Percentiles rank a stretch among this genome's conserved stretches.
These are phyloP conservation scores for Tetragonisca angustula DNA, from an alignment of 2,888 invertebrate species.

Conservation along the genomic window DNA sequence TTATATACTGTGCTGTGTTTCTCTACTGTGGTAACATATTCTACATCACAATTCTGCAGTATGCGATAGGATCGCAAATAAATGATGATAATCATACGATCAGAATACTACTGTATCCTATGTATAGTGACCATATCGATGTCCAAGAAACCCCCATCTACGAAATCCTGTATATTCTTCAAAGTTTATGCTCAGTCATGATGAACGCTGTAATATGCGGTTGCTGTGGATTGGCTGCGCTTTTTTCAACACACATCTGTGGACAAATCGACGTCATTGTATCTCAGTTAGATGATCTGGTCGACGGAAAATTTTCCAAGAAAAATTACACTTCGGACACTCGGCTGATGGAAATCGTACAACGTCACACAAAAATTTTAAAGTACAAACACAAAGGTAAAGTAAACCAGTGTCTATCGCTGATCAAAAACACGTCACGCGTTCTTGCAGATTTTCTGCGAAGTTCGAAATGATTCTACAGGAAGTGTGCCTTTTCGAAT, in stretches of 20 bases:
- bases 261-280: conserved; percentile 58
- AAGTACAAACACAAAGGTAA: background rate
- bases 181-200: conserved; percentile 66
- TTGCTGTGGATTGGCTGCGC: conserved; percentile 54
- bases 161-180: conserved; percentile 72
- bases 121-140: conserved; percentile 64
- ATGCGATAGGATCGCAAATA: background rate
- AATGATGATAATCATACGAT: background rate
- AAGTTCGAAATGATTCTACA: conserved; percentile 63
- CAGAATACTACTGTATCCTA: conserved; percentile 20
- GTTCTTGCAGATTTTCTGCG: conserved; percentile 47
- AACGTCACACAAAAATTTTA: conserved; percentile 1
- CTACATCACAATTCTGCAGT: conserved; percentile 2
- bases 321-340: background rate
- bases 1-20: background rate
- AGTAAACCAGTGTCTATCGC: background rate
- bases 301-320: background rate
- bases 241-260: conserved; percentile 63
- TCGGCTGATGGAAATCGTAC: background rate
- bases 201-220: conserved; percentile 65
- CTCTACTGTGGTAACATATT: conserved; percentile 48
- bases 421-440: background rate
- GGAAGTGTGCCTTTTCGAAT: conserved; percentile 74
- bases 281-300: conserved; percentile 10
- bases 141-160: conserved; percentile 66